These are phyloP conservation scores for Leucophenga varia DNA, from an alignment of 1,140 invertebrate genomes.

Conservation along the genomic window DNA sequence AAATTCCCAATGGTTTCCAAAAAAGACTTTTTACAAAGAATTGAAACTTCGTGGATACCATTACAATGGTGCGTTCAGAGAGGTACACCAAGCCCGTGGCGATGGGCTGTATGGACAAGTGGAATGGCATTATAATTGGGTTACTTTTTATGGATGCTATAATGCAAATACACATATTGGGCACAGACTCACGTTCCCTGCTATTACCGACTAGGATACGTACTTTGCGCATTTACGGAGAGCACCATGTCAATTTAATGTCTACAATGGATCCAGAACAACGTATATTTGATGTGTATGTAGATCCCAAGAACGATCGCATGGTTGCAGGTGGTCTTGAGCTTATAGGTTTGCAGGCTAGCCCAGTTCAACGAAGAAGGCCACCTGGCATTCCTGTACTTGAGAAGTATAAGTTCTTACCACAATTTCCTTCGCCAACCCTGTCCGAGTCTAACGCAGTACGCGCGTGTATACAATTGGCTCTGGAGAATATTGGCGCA, in stretches of 20 bases:
- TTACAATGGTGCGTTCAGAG: slow-evolving; percentile 61
- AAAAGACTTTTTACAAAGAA: slow-evolving; percentile 91
- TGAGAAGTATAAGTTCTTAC: slow-evolving; percentile 76
- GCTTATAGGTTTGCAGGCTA: slow-evolving; percentile 78
- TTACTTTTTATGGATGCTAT: slow-evolving; percentile 91
- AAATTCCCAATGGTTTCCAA: slow-evolving; percentile 59
- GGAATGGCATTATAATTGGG: slow-evolving; percentile 80
- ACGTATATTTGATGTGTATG: slow-evolving; percentile 49
- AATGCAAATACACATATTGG: slow-evolving; percentile 82
- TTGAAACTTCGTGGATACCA: slow-evolving; percentile 88
- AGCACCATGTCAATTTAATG: slow-evolving; percentile 62
- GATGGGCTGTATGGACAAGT: slow-evolving; percentile 60
- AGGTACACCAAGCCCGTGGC: slow-evolving; percentile 44
- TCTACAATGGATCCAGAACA: slow-evolving; percentile 48
- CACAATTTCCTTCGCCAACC: slow-evolving; percentile 61
- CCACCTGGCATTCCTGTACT: slow-evolving; percentile 67
- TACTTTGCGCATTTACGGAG: slow-evolving; percentile 76
- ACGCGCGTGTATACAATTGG: slow-evolving; percentile 64
- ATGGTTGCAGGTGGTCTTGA: slow-evolving; percentile 79
- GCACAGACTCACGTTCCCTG: slow-evolving; percentile 71
- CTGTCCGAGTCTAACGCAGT: slow-evolving; percentile 45
- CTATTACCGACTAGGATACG: slow-evolving; percentile 84
- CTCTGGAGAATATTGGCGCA: slow-evolving; percentile 73
- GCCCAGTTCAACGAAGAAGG: slow-evolving; percentile 71
- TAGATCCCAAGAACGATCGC: slow-evolving; percentile 34